Base-by-base conservation (phyloP, 1,140 invertebrate species). In the Drosophila azteca region DNA sequence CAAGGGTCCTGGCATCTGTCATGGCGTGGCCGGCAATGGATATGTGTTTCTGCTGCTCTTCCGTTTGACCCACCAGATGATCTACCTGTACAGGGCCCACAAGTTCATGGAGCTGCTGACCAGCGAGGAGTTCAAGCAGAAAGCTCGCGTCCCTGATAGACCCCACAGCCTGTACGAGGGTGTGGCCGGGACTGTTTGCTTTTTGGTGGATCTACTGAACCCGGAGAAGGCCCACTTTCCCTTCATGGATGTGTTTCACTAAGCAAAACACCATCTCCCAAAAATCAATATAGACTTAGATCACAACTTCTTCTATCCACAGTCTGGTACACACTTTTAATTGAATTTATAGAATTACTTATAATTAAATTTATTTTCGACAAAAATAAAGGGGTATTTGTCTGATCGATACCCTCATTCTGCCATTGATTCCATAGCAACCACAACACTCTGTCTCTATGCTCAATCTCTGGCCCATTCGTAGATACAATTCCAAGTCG, bases 161-260 rank as follows among this genome's bases (percentile, higher is more conserved):
- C 96, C 97, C 0, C 95, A 94, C 73, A 97, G 96, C 84, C 93
- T 98, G 41, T 98, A 95, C 91, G 97, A 98, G 92, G 97, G 97
- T 4, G 93, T 95, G 54, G 96, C 97, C 46, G 97, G 97, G 3
- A 96, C 96, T 20, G 95, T 95, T 11, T 98, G 96, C 79, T 98
- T 94, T 84, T 91, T 98, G 35, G 92, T 93, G 6, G 97, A 98
- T 93, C 89, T 98, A 0, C 87, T 95, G 1, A 91, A 94, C 46
- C 96, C 97, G 7, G 92, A 95, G 24, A 93, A 94, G 73, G 95
- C 97, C n/a, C 93, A 94, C 74, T 98, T 98, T 92, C 97, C 97
- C 9, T 96, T 98, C 87, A 95, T 96, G 92, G 95, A 97, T 93
- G 93, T 97, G 6, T 96, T 96, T 67, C 91, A 91, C 45, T 91